Evolutionary conservation across 2,888 invertebrate genomes (phyloP), one percentile per base, ranked within the genome.

Genomic region (Tethea ocularis): DNA sequence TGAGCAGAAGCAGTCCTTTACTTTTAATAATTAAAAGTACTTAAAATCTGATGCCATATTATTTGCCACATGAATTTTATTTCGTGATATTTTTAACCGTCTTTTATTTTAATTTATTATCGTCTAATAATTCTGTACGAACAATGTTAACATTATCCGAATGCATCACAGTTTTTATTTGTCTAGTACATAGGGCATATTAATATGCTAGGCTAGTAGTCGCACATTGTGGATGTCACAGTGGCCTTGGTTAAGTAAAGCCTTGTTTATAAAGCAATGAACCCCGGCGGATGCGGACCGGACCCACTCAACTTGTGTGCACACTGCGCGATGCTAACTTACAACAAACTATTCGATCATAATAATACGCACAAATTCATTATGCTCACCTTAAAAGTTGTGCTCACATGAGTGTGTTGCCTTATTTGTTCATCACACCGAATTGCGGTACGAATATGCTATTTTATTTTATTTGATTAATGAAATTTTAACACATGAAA

Each of bases 31-130:
- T 76, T 77, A 82, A 86, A 88, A 84, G 91, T 91, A 91, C 91
- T 92, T 92, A 92, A 91, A 84, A 83, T 86, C 91, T 88, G 89
- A 88, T 91, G 91, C 92, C 92, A 93, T 93, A 92, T 91, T 86
- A 83, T 91, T 91, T 91, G 91, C 92, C 91, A 91, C 92, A 77
- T 87, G 88, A 88, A 85, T 90, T 88, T 87, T 83, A 75, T 88
- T 88, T 89, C 88, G 89, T 91, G 89, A 91, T 91, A 89, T 88
- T 84, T 87, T 89, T 84, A 83, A 83, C 83, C 83, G 78, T 86
- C 80, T 87, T 75, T 86, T 83, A 73, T 78, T 86, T 88, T 88
- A 86, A 89, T 88, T 84, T 86, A 82, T 85, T 86, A 75, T 85
- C 73, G 80, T 82, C 82, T 83, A n/a, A 33, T 33, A 81, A 83